phyloP scores from a whole-genome alignment of 2,113 vertebrate genomes.

The Gadus chalcogrammus region DNA sequence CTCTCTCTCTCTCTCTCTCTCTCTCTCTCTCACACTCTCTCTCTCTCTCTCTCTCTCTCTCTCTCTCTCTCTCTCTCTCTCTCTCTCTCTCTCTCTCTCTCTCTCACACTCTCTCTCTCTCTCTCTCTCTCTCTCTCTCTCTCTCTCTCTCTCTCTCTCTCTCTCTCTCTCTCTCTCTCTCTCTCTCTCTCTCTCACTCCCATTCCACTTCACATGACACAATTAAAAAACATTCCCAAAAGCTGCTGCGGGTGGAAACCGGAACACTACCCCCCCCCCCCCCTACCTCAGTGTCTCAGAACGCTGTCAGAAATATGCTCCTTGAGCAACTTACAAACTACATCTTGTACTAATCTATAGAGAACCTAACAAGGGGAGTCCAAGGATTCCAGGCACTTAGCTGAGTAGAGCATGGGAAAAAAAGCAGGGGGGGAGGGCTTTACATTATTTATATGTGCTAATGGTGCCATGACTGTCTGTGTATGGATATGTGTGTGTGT shows the following conservation, averaged over 20 bases:
- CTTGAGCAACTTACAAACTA: slow-evolving; percentile 94
- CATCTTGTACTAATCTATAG: slow-evolving; percentile 98
- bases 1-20: no score
- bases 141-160: no score
- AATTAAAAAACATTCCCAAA: slow-evolving; percentile 90
- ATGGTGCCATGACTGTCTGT: slow-evolving; percentile 91
- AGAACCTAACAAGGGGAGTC: slow-evolving; percentile 96
- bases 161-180: no score
- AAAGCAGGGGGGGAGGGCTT: slow-evolving; percentile 47
- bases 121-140: no score
- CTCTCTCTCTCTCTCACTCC: no score
- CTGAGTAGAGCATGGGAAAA: slow-evolving; percentile 82
- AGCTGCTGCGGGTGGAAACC: slow-evolving; percentile 65
- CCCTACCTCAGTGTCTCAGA: slow-evolving; percentile 21
- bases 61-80: no score
- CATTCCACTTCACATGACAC: slow-evolving; percentile 79
- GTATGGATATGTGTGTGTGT: slow-evolving; percentile 37
- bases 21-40: no score
- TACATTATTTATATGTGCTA: slow-evolving; percentile 99
- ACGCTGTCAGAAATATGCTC: slow-evolving; percentile 88
- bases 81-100: no score
- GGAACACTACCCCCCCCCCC: slow-evolving; percentile 81
- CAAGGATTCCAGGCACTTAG: slow-evolving; percentile 98
- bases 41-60: no score
- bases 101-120: no score